Evolutionary conservation across 2,888 invertebrate genomes (phyloP), one percentile per base, ranked within the genome.

Genomic region (Drosophila nr. perissopoda): DNA sequence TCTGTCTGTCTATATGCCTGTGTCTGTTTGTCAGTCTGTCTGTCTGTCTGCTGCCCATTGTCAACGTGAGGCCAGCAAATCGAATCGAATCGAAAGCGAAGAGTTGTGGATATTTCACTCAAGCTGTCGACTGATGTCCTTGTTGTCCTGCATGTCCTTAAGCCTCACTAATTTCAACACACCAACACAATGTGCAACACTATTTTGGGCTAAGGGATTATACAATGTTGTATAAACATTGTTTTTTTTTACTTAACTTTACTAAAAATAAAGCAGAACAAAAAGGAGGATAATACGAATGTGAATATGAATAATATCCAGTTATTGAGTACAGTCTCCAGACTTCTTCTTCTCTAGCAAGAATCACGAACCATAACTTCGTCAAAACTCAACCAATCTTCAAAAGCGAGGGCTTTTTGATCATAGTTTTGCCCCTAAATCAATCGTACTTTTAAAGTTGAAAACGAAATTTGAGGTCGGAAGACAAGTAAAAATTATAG

Each of bases 41-140:
- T 5, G 29, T 27, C 49, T 18, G 49, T 4, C 25, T 48, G 27
- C 29, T 29, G 27, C 2, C 64, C 66, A 82, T 87, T 83, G 85
- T 83, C 83, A 76, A 87, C 73, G 66, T 42, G 34, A 25, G n/a
- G 40, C 53, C 18, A 56, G 52, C 68, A 68, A 68, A 68, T 68
- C 68, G 68, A 68, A 68, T 51, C 18, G n/a, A 34, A 34, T n/a
- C 48, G 36, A 48, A 49, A 51, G 34, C 79, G 74, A 71, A 87
- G 82, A 87, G 85, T 87, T 84, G 74, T 77, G 79, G 69, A 82
- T 73, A 70, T 68, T 73, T 73, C 79, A 73, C 63, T 69, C 72
- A 74, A 87, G 68, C 73, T 78, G 72, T 54, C 60, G 52, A 40
- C 45, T 53, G 61, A 29, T 48, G 68, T 66, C 59, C 42, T 21